A percentile compares a stretch with the other conserved stretches of the same genome.
phyloP scores from a whole-genome alignment of 92 coral and sea anemone genomes.

The Parazoanthus darwini region DNA sequence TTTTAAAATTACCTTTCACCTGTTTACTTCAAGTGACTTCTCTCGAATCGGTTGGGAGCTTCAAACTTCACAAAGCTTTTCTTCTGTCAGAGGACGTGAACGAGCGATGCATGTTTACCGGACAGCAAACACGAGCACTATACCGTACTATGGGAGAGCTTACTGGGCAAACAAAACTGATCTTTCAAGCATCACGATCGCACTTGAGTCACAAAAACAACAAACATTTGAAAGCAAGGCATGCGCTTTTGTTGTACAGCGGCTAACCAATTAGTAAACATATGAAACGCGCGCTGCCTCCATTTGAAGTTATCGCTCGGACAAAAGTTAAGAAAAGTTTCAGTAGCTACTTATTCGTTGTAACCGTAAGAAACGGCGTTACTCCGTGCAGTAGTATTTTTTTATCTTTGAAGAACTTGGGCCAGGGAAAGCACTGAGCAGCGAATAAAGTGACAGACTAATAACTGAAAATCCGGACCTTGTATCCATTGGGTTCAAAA shows the following conservation, averaged over 20 bases:
- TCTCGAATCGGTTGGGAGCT: background rate
- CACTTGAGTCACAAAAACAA: background rate
- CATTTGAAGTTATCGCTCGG: background rate
- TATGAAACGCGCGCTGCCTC: background rate
- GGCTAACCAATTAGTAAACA: background rate
- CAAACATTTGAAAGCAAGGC: background rate
- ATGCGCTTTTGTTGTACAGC: conserved; percentile 5
- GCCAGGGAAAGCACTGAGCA: background rate
- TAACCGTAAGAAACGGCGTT: background rate
- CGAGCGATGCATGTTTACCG: background rate
- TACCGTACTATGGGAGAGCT: background rate
- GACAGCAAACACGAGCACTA: background rate
- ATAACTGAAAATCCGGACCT: background rate
- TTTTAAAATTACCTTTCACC: conserved; percentile 6
- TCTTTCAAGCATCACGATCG: conserved; percentile 11
- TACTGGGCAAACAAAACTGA: conserved; percentile 5
- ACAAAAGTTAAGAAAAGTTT: background rate
- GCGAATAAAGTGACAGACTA: background rate
- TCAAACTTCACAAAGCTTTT: background rate
- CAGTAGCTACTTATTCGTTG: background rate
- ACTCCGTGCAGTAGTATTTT: background rate
- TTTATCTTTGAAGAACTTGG: background rate
- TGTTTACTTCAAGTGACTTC: background rate
- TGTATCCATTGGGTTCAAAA: background rate
- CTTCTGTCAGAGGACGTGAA: background rate